These are phyloP conservation scores for Castor canadensis DNA, from an alignment of 2,113 vertebrate genomes.

Conservation along the genomic window DNA sequence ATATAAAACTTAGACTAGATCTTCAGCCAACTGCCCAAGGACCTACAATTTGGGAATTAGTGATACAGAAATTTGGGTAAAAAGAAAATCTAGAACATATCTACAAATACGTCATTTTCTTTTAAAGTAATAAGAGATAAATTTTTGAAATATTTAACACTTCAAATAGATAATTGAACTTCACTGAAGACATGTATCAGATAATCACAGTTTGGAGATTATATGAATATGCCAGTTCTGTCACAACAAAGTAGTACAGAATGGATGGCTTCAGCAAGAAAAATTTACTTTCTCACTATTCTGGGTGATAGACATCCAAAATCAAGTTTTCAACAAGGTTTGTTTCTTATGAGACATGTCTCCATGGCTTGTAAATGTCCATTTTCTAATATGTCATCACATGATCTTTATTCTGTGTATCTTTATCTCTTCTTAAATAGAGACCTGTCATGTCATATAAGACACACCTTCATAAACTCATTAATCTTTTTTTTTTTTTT, in stretches of 20 bases:
- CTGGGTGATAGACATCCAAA: not conserved
- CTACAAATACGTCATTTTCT: not conserved
- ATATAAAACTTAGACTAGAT: not conserved
- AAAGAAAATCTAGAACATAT: not conserved
- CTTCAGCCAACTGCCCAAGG: not conserved
- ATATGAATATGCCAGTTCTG: not conserved
- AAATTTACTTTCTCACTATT: not conserved
- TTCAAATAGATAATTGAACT: not conserved
- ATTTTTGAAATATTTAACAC: not conserved
- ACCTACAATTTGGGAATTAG: not conserved
- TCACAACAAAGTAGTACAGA: not conserved
- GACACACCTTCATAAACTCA: not conserved
- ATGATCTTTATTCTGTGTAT: not conserved
- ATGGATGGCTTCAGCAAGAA: not conserved
- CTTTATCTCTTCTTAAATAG: not conserved
- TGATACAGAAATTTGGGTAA: not conserved
- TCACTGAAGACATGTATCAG: not conserved
- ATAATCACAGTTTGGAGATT: not conserved
- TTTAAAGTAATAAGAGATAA: not conserved
- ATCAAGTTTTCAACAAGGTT: not conserved
- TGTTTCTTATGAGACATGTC: not conserved
- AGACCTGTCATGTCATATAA: not conserved
- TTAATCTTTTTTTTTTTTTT: no score
- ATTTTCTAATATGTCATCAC: not conserved
- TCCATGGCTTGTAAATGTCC: not conserved